Evolutionary conservation across 2,113 vertebrate species (phyloP).

Genomic region (Chamaea fasciata): DNA sequence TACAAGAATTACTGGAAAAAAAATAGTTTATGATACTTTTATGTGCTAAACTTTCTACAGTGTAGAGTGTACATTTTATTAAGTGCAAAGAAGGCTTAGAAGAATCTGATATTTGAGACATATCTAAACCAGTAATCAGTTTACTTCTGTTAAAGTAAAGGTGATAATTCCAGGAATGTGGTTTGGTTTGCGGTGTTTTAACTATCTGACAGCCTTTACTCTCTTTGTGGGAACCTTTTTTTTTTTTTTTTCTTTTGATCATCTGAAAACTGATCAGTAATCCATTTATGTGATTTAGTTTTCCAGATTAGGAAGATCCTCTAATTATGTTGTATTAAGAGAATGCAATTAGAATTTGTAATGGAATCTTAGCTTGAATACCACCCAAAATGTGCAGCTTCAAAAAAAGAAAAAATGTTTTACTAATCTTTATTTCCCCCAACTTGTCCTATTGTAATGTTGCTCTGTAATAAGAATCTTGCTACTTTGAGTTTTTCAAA

Average conservation of each 20-base stretch:
- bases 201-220: not conserved
- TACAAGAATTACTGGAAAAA: not conserved
- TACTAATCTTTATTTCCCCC: not conserved
- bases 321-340: slow-evolving; percentile 31
- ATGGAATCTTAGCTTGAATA: not conserved
- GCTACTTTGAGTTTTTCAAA: not conserved
- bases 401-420: not conserved
- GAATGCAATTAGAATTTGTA: not conserved
- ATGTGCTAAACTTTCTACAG: not conserved
- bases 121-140: not conserved
- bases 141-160: not conserved
- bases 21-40: not conserved
- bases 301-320: slow-evolving; percentile 53
- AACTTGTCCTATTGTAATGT: not conserved
- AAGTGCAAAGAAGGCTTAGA: not conserved
- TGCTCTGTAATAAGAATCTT: not conserved
- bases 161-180: not conserved
- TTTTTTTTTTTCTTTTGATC: not conserved
- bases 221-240: not conserved
- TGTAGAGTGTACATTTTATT: not conserved
- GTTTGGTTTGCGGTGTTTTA: not conserved
- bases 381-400: not conserved
- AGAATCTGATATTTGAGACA: not conserved
- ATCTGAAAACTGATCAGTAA: slow-evolving; percentile 38
- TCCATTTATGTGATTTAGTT: slow-evolving; percentile 57